These are phyloP conservation scores for Conus canariensis DNA, from an alignment of 2,888 invertebrate genomes.

Conservation along the genomic window DNA sequence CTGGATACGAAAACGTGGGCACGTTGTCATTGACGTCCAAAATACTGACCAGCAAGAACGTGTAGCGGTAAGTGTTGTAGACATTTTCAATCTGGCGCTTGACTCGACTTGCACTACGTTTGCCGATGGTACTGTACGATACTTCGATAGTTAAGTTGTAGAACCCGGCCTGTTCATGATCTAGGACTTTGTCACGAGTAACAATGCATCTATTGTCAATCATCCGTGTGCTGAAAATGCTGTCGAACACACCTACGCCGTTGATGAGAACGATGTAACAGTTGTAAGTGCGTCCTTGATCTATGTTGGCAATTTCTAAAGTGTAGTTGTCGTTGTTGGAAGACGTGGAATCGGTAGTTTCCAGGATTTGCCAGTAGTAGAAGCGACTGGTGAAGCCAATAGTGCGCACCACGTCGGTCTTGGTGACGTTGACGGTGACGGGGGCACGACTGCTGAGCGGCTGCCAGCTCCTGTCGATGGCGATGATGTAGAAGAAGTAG, in stretches of 20 bases:
- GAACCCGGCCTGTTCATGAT: neutral
- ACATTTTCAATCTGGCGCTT: conserved; percentile 44
- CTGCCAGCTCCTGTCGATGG: conserved; percentile 65
- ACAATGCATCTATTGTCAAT: neutral
- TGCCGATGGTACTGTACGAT: neutral
- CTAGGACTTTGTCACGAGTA: neutral
- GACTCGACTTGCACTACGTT: conserved; percentile 13
- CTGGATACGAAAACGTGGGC: conserved; percentile 89
- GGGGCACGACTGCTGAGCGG: conserved; percentile 59
- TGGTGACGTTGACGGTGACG: conserved; percentile 58
- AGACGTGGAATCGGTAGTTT: neutral
- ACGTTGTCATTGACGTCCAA: conserved; percentile 93
- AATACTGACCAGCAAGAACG: conserved; percentile 87
- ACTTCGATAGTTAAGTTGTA: conserved; percentile 28
- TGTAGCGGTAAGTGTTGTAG: conserved; percentile 59
- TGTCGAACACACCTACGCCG: neutral
- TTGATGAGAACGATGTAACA: conserved; percentile 3
- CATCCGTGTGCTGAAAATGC: neutral
- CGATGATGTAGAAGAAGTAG: conserved; percentile 62
- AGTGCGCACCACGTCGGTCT: conserved; percentile 43
- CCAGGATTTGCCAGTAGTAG: conserved; percentile 24
- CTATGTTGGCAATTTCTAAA: conserved; percentile 16
- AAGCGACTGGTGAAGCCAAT: conserved; percentile 55
- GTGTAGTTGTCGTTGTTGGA: neutral
- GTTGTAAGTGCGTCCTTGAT: neutral